Evolutionary conservation across 2,797 vertebrate species (phyloP).

Genomic region (Enteromius thamalakanensis): DNA sequence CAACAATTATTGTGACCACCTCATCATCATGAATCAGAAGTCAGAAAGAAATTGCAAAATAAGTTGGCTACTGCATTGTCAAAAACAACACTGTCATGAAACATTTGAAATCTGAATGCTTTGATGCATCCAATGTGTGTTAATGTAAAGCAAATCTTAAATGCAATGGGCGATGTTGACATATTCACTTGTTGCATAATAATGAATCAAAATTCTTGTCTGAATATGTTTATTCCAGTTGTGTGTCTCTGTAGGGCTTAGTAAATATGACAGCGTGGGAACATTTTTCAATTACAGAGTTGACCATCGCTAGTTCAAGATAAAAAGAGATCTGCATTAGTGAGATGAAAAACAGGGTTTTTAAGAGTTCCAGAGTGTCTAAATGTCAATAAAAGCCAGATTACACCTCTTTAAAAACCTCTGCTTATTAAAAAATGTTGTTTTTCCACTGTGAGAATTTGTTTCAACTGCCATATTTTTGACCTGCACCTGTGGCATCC

Average conservation of each 20-base stretch:
- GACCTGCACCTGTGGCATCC: slow-evolving; percentile 28
- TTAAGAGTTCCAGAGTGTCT: slow-evolving; percentile 7
- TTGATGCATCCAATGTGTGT: background rate
- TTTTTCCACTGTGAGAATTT: slow-evolving; percentile 23
- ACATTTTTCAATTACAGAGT: slow-evolving; percentile 25
- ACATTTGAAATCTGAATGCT: too few relatives aligned
- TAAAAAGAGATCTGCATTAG: background rate
- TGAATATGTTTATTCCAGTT: slow-evolving; percentile 25
- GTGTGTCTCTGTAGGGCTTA: slow-evolving; percentile 32
- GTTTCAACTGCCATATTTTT: slow-evolving; percentile 19
- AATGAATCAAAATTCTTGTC: slow-evolving; percentile 30
- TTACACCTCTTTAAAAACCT: slow-evolving; percentile 13
- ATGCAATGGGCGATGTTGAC: background rate
- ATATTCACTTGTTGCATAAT: background rate
- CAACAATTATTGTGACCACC: background rate
- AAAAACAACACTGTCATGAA: background rate
- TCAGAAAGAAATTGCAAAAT: background rate
- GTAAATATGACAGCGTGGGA: slow-evolving; percentile 24
- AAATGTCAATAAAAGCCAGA: slow-evolving; percentile 32
- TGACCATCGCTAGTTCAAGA: slow-evolving; percentile 9
- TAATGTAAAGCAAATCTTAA: background rate
- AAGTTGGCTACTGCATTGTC: background rate
- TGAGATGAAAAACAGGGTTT: slow-evolving; percentile 27
- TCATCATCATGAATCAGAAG: background rate
- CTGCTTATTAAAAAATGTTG: slow-evolving; percentile 24